Conservation (phyloP, 1,140 invertebrate species). For the Drosophila aff. region DNA sequence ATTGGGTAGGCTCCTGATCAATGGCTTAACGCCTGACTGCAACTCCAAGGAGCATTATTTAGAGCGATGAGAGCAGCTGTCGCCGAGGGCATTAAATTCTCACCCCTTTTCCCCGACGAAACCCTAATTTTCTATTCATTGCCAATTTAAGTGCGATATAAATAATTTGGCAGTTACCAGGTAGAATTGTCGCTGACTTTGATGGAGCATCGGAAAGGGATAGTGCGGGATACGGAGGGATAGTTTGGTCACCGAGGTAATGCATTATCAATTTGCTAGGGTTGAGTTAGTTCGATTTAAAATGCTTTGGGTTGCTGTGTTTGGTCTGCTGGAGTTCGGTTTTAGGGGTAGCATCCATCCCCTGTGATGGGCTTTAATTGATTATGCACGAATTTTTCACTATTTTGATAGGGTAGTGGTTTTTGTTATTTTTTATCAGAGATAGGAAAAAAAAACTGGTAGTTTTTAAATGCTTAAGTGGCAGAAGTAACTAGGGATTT, state of each 20-base stretch:
- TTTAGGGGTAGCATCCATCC: slow-evolving; percentile 31
- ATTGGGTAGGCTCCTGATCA: slow-evolving; percentile 46
- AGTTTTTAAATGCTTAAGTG: slow-evolving; percentile 40
- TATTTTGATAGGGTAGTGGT: slow-evolving; percentile 58
- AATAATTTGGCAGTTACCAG: slow-evolving; percentile 77
- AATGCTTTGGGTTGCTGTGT: slow-evolving; percentile 37
- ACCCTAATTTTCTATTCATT: slow-evolving; percentile 76
- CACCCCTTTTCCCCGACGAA: slow-evolving; percentile 60
- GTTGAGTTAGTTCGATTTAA: slow-evolving; percentile 75
- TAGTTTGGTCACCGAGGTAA: slow-evolving; percentile 46
- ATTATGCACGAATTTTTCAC: slow-evolving; percentile 72
- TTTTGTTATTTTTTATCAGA: slow-evolving; percentile 24
- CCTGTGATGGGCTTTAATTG: slow-evolving; percentile 64
- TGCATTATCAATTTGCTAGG: slow-evolving; percentile 76
- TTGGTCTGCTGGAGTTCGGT: slow-evolving; percentile 11
- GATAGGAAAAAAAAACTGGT: slow-evolving; percentile 17
- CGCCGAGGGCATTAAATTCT: slow-evolving; percentile 48
- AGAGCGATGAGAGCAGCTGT: slow-evolving; percentile 71
- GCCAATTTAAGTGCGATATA: slow-evolving; percentile 81
- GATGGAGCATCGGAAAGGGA: slow-evolving; percentile 61
- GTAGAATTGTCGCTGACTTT: slow-evolving; percentile 68
- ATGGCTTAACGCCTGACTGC: slow-evolving; percentile 64
- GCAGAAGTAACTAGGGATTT: slow-evolving; percentile 31
- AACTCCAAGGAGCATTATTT: slow-evolving; percentile 51
- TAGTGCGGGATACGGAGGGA: slow-evolving; percentile 7